A percentile compares a stretch with the other conserved stretches of the same genome.
Evolutionary conservation across 2,113 vertebrate species (phyloP).

Genomic region (Datnioides undecimradiatus): DNA sequence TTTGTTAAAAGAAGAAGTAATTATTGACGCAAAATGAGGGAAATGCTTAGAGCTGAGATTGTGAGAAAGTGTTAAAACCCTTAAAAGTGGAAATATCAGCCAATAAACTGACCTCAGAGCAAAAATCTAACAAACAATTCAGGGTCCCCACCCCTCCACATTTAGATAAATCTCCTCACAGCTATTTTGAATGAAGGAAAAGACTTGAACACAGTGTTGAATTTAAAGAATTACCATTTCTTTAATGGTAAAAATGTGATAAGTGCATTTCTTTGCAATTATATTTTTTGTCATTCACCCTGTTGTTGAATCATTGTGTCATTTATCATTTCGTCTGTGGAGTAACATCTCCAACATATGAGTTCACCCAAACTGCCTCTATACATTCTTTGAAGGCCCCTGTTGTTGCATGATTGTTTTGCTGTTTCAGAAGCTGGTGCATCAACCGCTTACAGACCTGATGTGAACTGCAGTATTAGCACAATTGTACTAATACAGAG

Average conservation of each 20-base stretch:
- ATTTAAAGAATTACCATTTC: neutral
- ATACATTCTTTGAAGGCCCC: constrained; percentile 36
- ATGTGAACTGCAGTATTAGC: neutral
- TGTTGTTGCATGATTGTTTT: constrained; percentile 43
- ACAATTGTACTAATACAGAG: neutral
- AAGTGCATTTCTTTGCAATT: neutral
- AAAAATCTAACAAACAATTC: neutral
- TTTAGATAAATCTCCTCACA: neutral
- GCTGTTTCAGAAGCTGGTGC: constrained; percentile 24
- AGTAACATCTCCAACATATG: neutral
- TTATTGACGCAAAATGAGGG: neutral
- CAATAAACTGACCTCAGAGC: no score
- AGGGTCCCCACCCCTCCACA: neutral
- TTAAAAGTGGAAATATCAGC: neutral
- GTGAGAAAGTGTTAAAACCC: neutral
- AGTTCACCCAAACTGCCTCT: constrained; percentile 39
- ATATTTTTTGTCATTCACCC: no score
- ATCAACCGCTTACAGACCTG: constrained; percentile 10
- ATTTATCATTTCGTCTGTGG: neutral
- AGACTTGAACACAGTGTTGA: neutral
- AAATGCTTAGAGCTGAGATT: neutral
- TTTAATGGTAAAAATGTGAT: neutral
- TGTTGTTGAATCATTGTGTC: neutral
- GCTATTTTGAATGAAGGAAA: neutral
- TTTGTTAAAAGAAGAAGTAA: neutral